Percentiles rank a stretch among this genome's conserved stretches.
Conservation (phyloP, 1,140 invertebrate genomes). For the Carposina sasakii region DNA sequence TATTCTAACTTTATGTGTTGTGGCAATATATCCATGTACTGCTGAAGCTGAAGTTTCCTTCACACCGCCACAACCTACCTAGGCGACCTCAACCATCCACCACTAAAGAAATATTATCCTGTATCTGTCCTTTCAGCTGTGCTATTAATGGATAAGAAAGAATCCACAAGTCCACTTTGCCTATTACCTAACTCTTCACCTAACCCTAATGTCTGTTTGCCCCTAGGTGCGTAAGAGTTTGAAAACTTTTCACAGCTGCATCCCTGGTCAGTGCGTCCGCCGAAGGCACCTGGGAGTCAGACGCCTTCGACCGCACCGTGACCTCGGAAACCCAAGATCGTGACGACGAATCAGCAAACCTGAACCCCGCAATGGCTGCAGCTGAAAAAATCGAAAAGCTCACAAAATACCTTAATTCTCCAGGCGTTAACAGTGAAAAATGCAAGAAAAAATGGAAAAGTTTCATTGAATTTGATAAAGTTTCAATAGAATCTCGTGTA, state of each 20-base stretch:
- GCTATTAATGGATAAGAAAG: no score
- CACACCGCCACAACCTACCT: no score
- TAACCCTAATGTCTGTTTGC: no score
- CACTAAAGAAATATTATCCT: no score
- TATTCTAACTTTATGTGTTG: no score
- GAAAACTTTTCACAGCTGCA: conserved; percentile 60
- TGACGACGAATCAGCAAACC: conserved; percentile 35
- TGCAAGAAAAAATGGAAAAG: conserved; percentile 52
- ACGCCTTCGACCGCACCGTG: conserved; percentile 44
- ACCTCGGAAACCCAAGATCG: conserved; percentile 33
- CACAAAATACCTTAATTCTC: conserved; percentile 49
- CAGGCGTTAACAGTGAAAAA: conserved; percentile 21
- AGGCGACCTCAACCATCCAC: no score
- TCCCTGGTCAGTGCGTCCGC: conserved; percentile 30
- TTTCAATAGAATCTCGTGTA: conserved; percentile 17
- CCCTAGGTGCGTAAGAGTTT: conserved; percentile 64
- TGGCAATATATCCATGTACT: no score
- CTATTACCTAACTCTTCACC: no score
- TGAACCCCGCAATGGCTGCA: conserved; percentile 28
- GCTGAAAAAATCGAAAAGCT: conserved; percentile 67
- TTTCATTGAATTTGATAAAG: conserved; percentile 23
- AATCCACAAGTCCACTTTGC: no score
- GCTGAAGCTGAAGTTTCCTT: no score
- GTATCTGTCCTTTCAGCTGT: no score
- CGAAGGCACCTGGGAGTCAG: conserved; percentile 31